A percentile compares a stretch with the other conserved stretches of the same genome.
phyloP scores from a whole-genome alignment of 2,113 vertebrate genomes.

The Myrmophylax atrothorax region DNA sequence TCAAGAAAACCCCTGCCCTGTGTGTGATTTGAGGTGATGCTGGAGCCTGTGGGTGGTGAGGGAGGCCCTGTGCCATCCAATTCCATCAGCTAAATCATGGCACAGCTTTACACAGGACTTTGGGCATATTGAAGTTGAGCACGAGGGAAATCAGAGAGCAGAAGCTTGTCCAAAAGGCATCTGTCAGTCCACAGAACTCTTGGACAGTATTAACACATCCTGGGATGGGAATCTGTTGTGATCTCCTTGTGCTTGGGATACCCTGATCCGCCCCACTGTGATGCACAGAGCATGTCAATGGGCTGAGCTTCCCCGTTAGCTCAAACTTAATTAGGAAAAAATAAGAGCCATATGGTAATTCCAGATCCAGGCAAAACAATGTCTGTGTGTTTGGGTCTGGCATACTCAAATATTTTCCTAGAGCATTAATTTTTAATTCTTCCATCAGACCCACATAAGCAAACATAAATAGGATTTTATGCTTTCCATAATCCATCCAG shows the following conservation, averaged over 20 bases:
- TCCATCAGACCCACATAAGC: not conserved
- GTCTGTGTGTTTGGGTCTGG: constrained; percentile 17
- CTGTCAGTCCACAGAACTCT: not conserved
- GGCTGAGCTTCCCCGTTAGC: not conserved
- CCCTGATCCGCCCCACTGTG: not conserved
- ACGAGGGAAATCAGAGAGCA: not conserved
- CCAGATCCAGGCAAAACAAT: constrained; percentile 18
- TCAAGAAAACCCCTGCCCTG: not conserved
- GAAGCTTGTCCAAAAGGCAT: not conserved
- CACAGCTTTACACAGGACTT: not conserved
- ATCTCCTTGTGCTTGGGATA: not conserved
- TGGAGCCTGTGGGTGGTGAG: not conserved
- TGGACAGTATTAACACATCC: not conserved
- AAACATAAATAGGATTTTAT: constrained; percentile 43
- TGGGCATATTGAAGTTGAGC: not conserved
- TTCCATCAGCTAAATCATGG: not conserved
- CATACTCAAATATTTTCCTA: constrained; percentile 18
- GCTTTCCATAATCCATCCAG: constrained; percentile 23
- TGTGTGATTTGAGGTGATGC: not conserved
- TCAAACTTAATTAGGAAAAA: constrained; percentile 15
- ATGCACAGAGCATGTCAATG: not conserved
- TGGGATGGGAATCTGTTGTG: not conserved
- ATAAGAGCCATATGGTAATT: not conserved
- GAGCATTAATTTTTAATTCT: constrained; percentile 43
- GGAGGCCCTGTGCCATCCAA: rapidly evolving